Conservation (phyloP, 2,888 invertebrate genomes). For the Drosophila silvestris region DNA sequence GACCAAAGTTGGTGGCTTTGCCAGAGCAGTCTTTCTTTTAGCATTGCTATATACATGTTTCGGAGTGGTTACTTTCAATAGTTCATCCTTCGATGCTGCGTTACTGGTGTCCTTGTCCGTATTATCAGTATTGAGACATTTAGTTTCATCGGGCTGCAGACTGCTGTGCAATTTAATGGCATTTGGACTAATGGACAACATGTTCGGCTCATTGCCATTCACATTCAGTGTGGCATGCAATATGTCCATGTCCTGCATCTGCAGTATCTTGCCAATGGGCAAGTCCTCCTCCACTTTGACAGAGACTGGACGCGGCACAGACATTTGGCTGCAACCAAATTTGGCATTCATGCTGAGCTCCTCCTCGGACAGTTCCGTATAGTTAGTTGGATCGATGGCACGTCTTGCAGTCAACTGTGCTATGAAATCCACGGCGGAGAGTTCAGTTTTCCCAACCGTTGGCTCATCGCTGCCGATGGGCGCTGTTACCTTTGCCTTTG, state of each 20-base stretch:
- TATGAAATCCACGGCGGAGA: constrained; percentile 81
- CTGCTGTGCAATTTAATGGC: constrained; percentile 54
- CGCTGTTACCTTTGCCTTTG: neutral
- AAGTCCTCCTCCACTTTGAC: constrained; percentile 39
- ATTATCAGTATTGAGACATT: neutral
- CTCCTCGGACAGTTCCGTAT: constrained; percentile 72
- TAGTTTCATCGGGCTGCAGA: neutral
- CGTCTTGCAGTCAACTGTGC: constrained; percentile 63
- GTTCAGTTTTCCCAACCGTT: neutral
- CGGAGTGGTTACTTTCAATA: neutral
- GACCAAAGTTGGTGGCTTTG: constrained; percentile 12
- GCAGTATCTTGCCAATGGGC: constrained; percentile 67
- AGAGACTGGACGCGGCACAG: neutral
- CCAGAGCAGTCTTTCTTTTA: neutral
- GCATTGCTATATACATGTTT: constrained; percentile 2
- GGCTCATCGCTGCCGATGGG: neutral
- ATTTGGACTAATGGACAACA: constrained; percentile 69
- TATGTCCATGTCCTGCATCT: constrained; percentile 67
- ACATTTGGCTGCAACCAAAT: constrained; percentile 37
- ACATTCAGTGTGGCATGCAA: constrained; percentile 68
- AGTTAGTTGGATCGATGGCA: constrained; percentile 48
- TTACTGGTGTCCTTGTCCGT: neutral
- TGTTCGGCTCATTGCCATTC: constrained; percentile 53
- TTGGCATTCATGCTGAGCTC: constrained; percentile 74
- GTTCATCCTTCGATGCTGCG: neutral